These are phyloP conservation scores for Hypotaenidia okinawae DNA, from an alignment of 2,797 vertebrate genomes.

Conservation along the genomic window DNA sequence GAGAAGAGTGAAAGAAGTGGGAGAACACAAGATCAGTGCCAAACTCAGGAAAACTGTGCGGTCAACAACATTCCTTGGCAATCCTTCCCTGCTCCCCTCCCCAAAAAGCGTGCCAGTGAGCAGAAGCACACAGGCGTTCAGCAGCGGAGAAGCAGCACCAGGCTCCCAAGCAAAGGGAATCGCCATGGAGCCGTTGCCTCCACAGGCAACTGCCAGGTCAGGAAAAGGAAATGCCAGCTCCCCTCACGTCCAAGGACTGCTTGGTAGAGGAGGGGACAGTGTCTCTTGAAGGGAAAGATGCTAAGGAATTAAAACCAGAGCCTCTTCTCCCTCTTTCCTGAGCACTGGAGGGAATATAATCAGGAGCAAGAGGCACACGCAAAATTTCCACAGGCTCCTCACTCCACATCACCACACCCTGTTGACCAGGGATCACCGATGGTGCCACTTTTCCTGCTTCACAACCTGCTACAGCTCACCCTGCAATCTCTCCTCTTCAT, in stretches of 20 bases:
- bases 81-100: neutral
- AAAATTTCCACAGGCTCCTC: neutral
- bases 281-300: neutral
- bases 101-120: neutral
- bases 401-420: neutral
- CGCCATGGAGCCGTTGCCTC: fast-evolving
- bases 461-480: no score
- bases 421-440: neutral
- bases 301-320: neutral
- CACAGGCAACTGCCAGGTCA: fast-evolving
- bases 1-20: slow-evolving; percentile 38
- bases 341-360: no score
- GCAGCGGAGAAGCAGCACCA: neutral
- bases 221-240: neutral
- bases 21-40: slow-evolving; percentile 40
- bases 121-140: fast-evolving
- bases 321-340: neutral
- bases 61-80: slow-evolving; percentile 27
- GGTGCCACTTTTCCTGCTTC: fast-evolving
- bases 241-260: neutral
- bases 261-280: neutral
- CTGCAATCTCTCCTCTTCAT: neutral
- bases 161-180: neutral
- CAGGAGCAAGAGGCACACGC: neutral
- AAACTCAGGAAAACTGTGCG: neutral